Percentiles rank a stretch among this genome's conserved stretches.
phyloP scores from a whole-genome alignment of 2,797 vertebrate species.

The Chloroceryle inda region DNA sequence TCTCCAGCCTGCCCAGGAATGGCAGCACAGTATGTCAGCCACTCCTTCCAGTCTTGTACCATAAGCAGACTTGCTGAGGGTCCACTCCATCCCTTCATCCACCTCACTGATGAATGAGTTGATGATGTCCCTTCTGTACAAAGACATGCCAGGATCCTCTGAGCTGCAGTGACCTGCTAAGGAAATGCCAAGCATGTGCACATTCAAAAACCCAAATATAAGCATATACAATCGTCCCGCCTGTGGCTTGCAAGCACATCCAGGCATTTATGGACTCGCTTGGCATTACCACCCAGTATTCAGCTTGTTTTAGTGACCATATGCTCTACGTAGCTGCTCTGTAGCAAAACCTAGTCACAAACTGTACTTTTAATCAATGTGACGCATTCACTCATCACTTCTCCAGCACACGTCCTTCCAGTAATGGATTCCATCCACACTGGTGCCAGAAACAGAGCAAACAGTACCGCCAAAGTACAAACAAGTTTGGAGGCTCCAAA shows the following conservation, averaged over 20 bases:
- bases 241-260: not conserved
- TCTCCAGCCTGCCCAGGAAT: not conserved
- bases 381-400: conserved; percentile 42
- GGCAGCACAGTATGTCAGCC: not conserved
- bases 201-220: not conserved
- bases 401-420: conserved; percentile 38
- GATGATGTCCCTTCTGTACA: not conserved
- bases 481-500: conserved; percentile 15
- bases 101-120: not conserved
- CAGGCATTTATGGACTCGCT: not conserved
- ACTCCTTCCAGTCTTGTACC: not conserved
- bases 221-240: not conserved
- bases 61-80: not conserved
- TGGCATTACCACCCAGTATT: not conserved
- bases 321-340: not conserved
- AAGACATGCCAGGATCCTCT: not conserved
- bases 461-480: conserved; percentile 60
- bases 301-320: conserved; percentile 19
- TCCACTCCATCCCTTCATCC: not conserved
- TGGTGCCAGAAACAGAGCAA: conserved; percentile 63
- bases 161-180: not conserved
- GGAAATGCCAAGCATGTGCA: not conserved
- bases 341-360: conserved; percentile 33
- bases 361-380: conserved; percentile 59
- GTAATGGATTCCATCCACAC: conserved; percentile 18